Evolutionary conservation across 2,113 vertebrate genomes (phyloP), one percentile per base, ranked within the genome.

Genomic region (Equus przewalskii): DNA sequence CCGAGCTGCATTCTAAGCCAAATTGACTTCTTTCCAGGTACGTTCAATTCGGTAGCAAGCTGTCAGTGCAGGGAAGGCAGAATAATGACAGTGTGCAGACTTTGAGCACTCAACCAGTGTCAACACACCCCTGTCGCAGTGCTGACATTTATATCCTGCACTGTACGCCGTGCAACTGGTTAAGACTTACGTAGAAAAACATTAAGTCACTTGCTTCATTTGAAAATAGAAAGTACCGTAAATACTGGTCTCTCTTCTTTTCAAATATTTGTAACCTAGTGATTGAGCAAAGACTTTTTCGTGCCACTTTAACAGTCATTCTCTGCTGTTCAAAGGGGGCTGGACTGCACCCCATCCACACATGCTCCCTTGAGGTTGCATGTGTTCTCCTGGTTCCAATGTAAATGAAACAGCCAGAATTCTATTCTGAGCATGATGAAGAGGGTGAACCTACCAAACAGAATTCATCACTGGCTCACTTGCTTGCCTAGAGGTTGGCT

Each of bases 1-100:
- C 64, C 49, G 92, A 89, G 76, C 72, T 11, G 65, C 75, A 15
- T 92, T 26, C 84, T 96, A 92, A 97, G 97, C 95, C 95, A 97
- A 85, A 84, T 26, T 95, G 97, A 97, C 80, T 93, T 76, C 94
- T 94, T 94, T 96, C 95, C 92, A 96, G 96, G 95, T 98, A 96
- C 85, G 81, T 94, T 86, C 94, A 94, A 28, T 84, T 88, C 56
- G 0, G 97, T 95, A 98, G 97, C 97, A 83, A 95, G 86, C 94
- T 97, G 94, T 97, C 87, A 91, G 97, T 81, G 13, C 46, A 62
- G 49, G 44, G 94, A 97, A 96, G 60, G 87, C 81, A 70, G 92
- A 76, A 88, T 67, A 96, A 82, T 70, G 97, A 96, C 87, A 97
- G 56, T 93, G 78, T 94, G 96, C 96, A 97, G 97, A 79, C 95